phyloP scores from a whole-genome alignment of 2,888 invertebrate genomes.

The Eurois occulta region DNA sequence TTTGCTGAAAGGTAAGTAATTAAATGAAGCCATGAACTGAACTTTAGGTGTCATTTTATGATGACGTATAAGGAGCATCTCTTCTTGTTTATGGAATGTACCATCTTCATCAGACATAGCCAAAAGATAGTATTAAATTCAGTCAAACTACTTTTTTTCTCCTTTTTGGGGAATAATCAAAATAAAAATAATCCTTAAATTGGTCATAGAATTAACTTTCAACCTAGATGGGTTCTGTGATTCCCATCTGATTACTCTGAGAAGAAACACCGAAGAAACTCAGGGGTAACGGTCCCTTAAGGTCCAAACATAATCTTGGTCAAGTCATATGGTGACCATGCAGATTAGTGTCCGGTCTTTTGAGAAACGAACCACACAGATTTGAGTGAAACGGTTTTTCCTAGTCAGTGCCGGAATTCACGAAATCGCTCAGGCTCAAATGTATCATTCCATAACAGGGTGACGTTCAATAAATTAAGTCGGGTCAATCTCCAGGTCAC shows the following conservation, averaged over 20 bases:
- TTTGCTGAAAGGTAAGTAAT: constrained; percentile 4
- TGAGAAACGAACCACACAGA: background rate
- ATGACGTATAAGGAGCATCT: background rate
- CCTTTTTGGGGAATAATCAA: background rate
- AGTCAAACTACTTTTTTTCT: background rate
- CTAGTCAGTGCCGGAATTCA: background rate
- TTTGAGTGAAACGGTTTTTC: background rate
- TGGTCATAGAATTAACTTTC: too few species aligned
- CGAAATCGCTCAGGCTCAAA: background rate
- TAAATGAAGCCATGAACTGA: constrained; percentile 15
- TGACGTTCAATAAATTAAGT: background rate
- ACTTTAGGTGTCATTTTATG: background rate
- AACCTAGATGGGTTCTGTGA: background rate
- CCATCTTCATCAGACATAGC: background rate
- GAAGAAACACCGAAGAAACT: background rate
- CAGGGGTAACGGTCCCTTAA: background rate
- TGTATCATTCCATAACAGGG: background rate
- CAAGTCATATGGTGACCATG: background rate
- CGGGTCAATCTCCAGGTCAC: background rate
- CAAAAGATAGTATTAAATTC: background rate
- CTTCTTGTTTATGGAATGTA: background rate
- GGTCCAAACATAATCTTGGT: background rate
- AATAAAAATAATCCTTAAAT: too few species aligned
- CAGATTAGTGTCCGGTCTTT: background rate
- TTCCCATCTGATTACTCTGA: background rate